phyloP scores from a whole-genome alignment of 2,113 vertebrate genomes.

The Sylvilagus bachmani region DNA sequence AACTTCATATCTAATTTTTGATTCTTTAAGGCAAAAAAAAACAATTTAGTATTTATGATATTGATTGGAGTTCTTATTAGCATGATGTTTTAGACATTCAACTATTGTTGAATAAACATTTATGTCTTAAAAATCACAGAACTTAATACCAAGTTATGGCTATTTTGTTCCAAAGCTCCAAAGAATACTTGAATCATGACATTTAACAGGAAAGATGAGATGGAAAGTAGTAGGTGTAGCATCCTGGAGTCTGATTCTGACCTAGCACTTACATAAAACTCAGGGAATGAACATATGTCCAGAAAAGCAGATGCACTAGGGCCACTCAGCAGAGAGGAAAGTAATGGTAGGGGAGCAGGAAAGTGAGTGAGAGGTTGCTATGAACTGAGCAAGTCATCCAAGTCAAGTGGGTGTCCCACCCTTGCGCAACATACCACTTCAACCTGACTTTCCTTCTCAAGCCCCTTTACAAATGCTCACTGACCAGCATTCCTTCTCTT shows the following conservation, averaged over 20 bases:
- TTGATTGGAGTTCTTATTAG: background rate
- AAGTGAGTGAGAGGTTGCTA: background rate
- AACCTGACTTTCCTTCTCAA: background rate
- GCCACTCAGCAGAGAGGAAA: background rate
- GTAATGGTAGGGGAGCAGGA: no score
- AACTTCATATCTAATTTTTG: background rate
- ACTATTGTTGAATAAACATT: background rate
- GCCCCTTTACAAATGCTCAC: rapidly evolving
- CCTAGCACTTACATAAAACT: background rate
- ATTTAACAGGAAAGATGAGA: background rate
- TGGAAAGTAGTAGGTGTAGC: no score
- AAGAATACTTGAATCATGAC: background rate
- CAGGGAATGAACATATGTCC: background rate
- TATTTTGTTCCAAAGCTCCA: background rate
- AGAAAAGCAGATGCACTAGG: background rate
- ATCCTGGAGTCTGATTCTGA: background rate
- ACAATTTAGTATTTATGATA: background rate
- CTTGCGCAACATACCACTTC: rapidly evolving
- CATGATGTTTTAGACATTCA: background rate
- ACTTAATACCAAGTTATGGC: background rate
- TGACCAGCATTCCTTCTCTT: background rate
- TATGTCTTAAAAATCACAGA: background rate
- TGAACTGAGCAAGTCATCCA: background rate
- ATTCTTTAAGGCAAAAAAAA: background rate
- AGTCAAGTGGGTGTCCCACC: background rate